These are phyloP conservation scores for Phaethornis superciliosus DNA, from an alignment of 2,113 vertebrate species.

Conservation along the genomic window DNA sequence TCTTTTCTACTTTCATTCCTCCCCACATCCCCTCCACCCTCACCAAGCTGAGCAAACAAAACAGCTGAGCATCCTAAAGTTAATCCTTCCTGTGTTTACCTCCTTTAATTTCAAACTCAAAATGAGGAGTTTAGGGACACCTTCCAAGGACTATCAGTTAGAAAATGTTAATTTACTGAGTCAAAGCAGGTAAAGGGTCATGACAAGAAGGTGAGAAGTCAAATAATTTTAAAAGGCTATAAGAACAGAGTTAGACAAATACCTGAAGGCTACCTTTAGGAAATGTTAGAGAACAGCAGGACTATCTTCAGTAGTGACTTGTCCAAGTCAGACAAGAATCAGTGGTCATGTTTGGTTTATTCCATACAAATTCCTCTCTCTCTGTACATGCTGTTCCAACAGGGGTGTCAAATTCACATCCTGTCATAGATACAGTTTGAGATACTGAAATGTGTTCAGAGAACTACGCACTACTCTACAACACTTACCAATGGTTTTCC, in stretches of 20 bases:
- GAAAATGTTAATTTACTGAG: background rate
- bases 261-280: background rate
- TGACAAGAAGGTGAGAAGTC: rapidly evolving
- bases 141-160: background rate
- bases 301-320: background rate
- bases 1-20: background rate
- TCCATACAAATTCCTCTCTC: background rate
- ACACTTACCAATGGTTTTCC: background rate
- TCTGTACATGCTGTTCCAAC: background rate
- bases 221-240: background rate
- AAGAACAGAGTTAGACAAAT: background rate
- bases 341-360: background rate
- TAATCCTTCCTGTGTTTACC: background rate
- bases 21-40: too few relatives aligned
- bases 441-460: background rate
- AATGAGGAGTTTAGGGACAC: background rate
- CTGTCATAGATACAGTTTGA: rapidly evolving
- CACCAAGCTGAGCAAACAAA: rapidly evolving
- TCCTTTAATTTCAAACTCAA: background rate
- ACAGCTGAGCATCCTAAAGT: background rate
- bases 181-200: background rate
- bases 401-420: rapidly evolving
- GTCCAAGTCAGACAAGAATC: background rate
- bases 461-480: background rate
- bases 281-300: background rate